Percentiles rank a stretch among this genome's conserved stretches.
Evolutionary conservation across 37 sponge, comb jelly and placozoan genomes (phyloP).

Genomic region (Ephydatia muelleri): DNA sequence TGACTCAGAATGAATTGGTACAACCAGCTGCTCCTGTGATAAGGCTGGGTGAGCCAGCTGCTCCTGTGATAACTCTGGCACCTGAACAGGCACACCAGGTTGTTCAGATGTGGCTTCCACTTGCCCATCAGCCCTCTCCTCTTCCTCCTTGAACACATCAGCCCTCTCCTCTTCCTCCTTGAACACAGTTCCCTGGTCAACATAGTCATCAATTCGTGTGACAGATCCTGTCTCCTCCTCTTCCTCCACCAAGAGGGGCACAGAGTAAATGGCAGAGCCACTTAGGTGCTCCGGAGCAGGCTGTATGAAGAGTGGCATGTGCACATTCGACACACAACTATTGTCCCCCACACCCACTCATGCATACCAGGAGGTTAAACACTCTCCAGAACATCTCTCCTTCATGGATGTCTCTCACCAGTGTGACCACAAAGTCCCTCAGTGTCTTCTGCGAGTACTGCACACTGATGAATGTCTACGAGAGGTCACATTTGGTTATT

Average conservation of each 20-base stretch:
- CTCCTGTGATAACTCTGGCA: neutral
- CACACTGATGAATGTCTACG: slow-evolving; percentile 20
- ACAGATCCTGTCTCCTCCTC: neutral
- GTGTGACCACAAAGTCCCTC: slow-evolving; percentile 47
- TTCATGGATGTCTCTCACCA: slow-evolving; percentile 38
- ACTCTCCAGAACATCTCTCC: slow-evolving; percentile 58
- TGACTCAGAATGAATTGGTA: no score
- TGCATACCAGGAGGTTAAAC: slow-evolving; percentile 43
- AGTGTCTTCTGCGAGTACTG: slow-evolving; percentile 13
- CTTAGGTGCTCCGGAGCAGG: no score
- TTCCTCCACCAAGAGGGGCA: neutral
- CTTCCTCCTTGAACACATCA: neutral
- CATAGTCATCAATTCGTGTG: neutral
- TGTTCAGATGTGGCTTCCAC: neutral
- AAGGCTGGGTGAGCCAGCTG: neutral
- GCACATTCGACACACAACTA: neutral
- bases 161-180: neutral
- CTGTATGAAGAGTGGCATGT: neutral
- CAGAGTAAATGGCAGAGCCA: no score
- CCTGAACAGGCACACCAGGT: neutral
- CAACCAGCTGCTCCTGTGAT: neutral
- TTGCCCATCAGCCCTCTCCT: neutral
- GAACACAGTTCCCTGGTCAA: neutral
- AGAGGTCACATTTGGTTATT: neutral
- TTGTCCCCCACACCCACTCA: neutral